Conservation (phyloP, 2,888 invertebrate genomes). For the Amblyjoppa proteus region DNA sequence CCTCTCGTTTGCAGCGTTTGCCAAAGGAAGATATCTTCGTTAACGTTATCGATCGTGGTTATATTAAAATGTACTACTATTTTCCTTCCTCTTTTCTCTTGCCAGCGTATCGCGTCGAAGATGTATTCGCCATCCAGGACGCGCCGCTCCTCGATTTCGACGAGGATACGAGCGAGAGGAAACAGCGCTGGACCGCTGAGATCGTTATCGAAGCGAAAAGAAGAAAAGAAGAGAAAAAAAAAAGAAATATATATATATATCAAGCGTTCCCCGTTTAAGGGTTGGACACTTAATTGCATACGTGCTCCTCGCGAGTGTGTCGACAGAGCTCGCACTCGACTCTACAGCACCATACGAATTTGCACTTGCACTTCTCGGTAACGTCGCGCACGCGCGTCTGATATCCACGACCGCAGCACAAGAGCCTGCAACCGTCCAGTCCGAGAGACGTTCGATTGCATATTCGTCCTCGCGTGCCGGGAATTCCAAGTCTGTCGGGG, state of each 20-base stretch:
- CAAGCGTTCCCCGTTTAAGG: constrained; percentile 20
- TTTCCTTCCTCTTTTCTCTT: constrained; percentile 17
- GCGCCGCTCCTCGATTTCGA: background rate
- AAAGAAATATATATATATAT: background rate
- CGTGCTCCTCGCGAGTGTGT: constrained; percentile 92
- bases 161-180: background rate
- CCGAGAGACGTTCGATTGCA: constrained; percentile 95
- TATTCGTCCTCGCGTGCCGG: constrained; percentile 93
- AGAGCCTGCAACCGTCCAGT: constrained; percentile 93
- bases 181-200: background rate
- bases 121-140: background rate
- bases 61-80: constrained; percentile 1
- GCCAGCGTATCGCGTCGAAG: constrained; percentile 2
- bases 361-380: constrained; percentile 95
- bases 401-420: constrained; percentile 96
- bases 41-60: constrained; percentile 19
- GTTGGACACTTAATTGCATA: constrained; percentile 90
- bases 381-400: constrained; percentile 93
- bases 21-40: constrained; percentile 46
- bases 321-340: constrained; percentile 94
- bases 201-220: background rate
- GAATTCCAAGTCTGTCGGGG: constrained; percentile 89
- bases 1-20: constrained; percentile 59
- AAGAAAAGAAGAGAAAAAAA: background rate
- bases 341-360: constrained; percentile 96